Base-by-base conservation (phyloP, 2,113 vertebrate species). In the Silurus meridionalis region DNA sequence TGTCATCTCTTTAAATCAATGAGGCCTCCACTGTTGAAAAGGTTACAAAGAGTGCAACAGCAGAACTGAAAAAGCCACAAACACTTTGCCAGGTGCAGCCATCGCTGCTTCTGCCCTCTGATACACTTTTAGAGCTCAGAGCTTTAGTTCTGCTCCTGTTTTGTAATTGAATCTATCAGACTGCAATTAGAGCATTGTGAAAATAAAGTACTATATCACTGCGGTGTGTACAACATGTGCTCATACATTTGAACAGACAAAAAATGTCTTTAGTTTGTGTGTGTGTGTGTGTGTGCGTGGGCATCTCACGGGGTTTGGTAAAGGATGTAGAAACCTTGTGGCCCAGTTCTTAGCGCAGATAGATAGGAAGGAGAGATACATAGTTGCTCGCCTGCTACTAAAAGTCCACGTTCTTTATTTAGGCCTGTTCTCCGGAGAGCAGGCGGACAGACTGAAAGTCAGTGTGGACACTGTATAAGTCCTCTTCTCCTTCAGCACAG, bases 371-470 rank as follows among this genome's bases (percentile, higher is more conserved):
- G 46, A 66, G 72, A 72, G 28, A 63, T 50, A 64, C 52, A 52
- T 57, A 72, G 87, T 75, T 90, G 83, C 91, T 83, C 90, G 91
- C 86, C 90, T 60, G 48, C 66, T 74, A n/a, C 81, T 82, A 64
- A 48, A 17, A 86, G 87, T 87, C 84, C 87, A 75, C 80, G 55
- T 61, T 77, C 94, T 93, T 94, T 93, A 95, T 94, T 95, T 95
- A 95, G 94, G 91, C 87, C 15, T 63, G 92, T 90, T 91, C 91
- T 81, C 57, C 15, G 28, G 90, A 88, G 85, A 88, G 80, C 86
- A 60, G 53, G 69, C 85, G 91, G 92, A 93, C 94, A 86, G 88
- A 90, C 84, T 91, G 91, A 94, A 94, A 93, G 92, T 94, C 94
- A 94, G 91, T 14, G 87, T 77, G 80, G 83, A 87, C 83, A 87